Percentiles rank a stretch among this genome's conserved stretches.
These are phyloP conservation scores for Nudaria mundana DNA, from an alignment of 2,888 invertebrate species.

Conservation along the genomic window DNA sequence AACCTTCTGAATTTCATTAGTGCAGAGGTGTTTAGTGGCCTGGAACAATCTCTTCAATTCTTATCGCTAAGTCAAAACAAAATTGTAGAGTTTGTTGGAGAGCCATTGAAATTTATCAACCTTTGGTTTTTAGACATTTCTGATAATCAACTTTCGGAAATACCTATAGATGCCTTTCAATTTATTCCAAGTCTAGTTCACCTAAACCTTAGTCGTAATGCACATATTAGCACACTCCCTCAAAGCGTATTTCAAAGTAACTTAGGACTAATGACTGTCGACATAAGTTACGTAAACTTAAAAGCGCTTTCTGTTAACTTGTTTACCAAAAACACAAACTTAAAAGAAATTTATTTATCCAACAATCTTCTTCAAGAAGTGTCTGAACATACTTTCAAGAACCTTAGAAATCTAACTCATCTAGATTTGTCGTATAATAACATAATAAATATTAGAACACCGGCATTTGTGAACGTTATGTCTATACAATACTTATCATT, in stretches of 20 bases:
- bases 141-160: slow-evolving; percentile 87
- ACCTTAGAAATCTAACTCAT: slow-evolving; percentile 86
- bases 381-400: slow-evolving; percentile 88
- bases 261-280: slow-evolving; percentile 84
- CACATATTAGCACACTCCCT: slow-evolving; percentile 83
- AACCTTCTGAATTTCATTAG: slow-evolving; percentile 87
- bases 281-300: slow-evolving; percentile 87
- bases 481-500: slow-evolving; percentile 87
- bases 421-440: slow-evolving; percentile 91
- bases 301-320: slow-evolving; percentile 87
- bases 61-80: slow-evolving; percentile 88
- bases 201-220: slow-evolving; percentile 89
- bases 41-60: slow-evolving; percentile 87
- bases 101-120: slow-evolving; percentile 83
- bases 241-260: slow-evolving; percentile 86
- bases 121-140: slow-evolving; percentile 88
- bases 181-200: slow-evolving; percentile 84
- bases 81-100: slow-evolving; percentile 84
- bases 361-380: slow-evolving; percentile 89
- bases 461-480: slow-evolving; percentile 89
- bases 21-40: slow-evolving; percentile 87
- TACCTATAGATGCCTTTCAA: slow-evolving; percentile 85
- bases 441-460: slow-evolving; percentile 87
- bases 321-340: slow-evolving; percentile 83
- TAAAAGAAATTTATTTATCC: slow-evolving; percentile 85